Evolutionary conservation across 1,140 invertebrate genomes (phyloP), one percentile per base, ranked within the genome.

Genomic region (Latrodectus geometricus): DNA sequence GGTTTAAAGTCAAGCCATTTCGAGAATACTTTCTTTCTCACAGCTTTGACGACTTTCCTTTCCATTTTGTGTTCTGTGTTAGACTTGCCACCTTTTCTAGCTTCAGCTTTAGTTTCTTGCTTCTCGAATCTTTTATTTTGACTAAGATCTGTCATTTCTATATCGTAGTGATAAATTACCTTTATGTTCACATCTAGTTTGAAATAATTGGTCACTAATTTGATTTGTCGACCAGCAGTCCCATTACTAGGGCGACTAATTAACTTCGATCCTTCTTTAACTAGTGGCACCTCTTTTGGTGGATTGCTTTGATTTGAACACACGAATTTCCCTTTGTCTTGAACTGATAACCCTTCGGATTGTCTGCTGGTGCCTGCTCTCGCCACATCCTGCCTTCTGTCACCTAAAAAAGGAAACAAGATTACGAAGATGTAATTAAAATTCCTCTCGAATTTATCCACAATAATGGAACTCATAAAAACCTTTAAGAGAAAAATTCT

Each of bases 101-200:
- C 74, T 77, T n/a, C 74, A 15, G 54, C 56, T 9, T 9, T 5
- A 8, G 74, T 77, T 77, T 21, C 56, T n/a, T 52, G 56, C 21
- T 54, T 77, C 0, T 17, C 74, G 11, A 9, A n/a, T 56, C 21
- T 61, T 5, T 9, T 77, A 20, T 77, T 21, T 56, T 21, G 5
- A 20, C 15, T 54, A 56, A 8, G n/a, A 56, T n/a, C 15, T 56
- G 21, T 8, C 9, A 77, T 77, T 15, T 77, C 74, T 12, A 77
- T 21, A 77, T 77, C 74, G n/a, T 77, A 77, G 56, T 77, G 74
- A 77, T 56, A 77, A 20, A 61, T 23, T 15, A 11, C 4, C 9
- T 12, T 61, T 56, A 56, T 21, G 5, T 4, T 56, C 14, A 77
- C 56, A 12, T n/a, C 3, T n/a, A 77, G 20, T 17, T 8, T 8